Evolutionary conservation across 2,797 vertebrate species (phyloP).

Genomic region (Lagodon rhomboides): DNA sequence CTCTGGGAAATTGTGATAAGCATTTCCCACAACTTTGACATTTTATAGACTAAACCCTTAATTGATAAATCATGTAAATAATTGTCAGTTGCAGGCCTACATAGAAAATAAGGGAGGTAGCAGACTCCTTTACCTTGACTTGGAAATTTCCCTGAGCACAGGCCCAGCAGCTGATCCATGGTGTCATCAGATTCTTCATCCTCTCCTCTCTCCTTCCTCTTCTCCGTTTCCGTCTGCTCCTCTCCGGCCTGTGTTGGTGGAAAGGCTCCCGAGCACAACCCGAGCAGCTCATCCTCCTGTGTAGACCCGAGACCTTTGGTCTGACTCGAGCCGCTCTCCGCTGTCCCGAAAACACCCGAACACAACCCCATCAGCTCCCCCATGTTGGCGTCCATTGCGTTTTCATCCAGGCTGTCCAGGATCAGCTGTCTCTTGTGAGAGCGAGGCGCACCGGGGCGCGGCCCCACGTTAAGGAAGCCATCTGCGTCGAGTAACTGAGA

Average conservation of each 20-base stretch:
- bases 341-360: constrained; percentile 85
- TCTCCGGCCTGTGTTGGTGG: constrained; percentile 71
- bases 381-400: constrained; percentile 99
- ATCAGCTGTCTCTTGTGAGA: constrained; percentile 91
- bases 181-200: constrained; percentile 64
- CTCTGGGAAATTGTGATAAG: too few relatives aligned
- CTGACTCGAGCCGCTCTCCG: fast-evolving
- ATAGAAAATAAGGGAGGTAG: background rate
- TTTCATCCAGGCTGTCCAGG: constrained; percentile 94
- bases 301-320: constrained; percentile 2
- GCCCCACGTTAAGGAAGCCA: constrained; percentile 89
- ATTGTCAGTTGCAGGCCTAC: too few relatives aligned
- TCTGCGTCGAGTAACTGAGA: constrained; percentile 97
- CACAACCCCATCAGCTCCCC: constrained; percentile 94
- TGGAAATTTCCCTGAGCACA: constrained; percentile 92
- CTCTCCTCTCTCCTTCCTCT: background rate
- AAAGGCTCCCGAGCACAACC: constrained; percentile 94
- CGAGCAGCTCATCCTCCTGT: constrained; percentile 90
- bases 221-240: constrained; percentile 21
- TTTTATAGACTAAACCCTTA: too few relatives aligned
- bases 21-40: too few relatives aligned
- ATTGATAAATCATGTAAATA: too few relatives aligned
- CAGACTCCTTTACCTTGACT: constrained; percentile 75
- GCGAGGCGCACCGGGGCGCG: constrained; percentile 71
- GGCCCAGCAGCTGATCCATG: constrained; percentile 89